Conservation (phyloP, 1,140 invertebrate species). For the Halesus radiatus region DNA sequence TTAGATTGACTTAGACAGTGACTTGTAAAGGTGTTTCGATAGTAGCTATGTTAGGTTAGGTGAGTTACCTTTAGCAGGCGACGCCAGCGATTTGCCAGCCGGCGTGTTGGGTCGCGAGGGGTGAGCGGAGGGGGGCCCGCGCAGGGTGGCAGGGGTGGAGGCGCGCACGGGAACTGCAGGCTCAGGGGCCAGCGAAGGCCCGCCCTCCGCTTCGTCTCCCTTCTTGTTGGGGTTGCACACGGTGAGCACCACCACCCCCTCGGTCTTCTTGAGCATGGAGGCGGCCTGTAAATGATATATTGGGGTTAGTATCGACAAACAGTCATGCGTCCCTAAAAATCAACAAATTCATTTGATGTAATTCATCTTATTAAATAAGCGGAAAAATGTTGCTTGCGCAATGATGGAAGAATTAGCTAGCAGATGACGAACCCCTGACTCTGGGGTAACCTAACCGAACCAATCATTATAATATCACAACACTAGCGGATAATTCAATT, state of each 20-base stretch:
- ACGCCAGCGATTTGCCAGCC: constrained; percentile 59
- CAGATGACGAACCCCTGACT: no score
- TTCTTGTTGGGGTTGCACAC: constrained; percentile 89
- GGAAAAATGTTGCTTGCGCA: no score
- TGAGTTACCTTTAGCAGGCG: constrained; percentile 63
- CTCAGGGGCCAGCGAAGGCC: constrained; percentile 29
- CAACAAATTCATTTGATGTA: no score
- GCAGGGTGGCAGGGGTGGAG: constrained; percentile 40
- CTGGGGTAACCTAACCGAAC: no score
- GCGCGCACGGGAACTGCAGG: constrained; percentile 50
- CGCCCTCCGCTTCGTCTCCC: constrained; percentile 67
- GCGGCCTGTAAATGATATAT: constrained; percentile 81
- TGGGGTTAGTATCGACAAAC: no score
- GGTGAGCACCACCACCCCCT: constrained; percentile 87
- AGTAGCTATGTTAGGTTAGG: not conserved
- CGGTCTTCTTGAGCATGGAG: constrained; percentile 85
- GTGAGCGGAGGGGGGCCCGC: constrained; percentile 47
- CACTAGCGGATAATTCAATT: no score
- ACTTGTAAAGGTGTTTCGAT: no score
- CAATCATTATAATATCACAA: no score
- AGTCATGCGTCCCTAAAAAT: no score
- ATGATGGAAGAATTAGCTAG: no score
- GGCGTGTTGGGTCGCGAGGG: constrained; percentile 61
- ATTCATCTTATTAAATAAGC: no score
- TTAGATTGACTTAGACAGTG: no score